A percentile compares a stretch with the other conserved stretches of the same genome.
phyloP scores from a whole-genome alignment of 2,888 invertebrate genomes.

The Amphiduros pacificus region DNA sequence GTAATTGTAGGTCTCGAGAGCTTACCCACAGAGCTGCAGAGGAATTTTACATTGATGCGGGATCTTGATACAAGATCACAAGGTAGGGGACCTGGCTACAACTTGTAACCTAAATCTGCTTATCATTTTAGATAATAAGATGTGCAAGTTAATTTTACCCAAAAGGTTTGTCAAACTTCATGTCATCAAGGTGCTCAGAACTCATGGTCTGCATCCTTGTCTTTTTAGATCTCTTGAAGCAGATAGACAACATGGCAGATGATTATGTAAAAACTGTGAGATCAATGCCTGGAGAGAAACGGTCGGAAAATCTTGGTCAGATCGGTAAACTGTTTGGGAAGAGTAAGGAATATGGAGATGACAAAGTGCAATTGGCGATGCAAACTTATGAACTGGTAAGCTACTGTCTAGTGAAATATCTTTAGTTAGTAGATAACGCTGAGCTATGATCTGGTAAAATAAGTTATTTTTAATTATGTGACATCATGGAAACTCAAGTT shows the following conservation, averaged over 20 bases:
- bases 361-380: constrained; percentile 94
- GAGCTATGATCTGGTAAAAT: too few species aligned
- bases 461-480: too few species aligned
- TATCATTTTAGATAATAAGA: too few species aligned
- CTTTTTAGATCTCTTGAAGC: constrained; percentile 69
- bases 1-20: constrained; percentile 79
- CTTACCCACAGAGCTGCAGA: constrained; percentile 88
- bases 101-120: too few species aligned
- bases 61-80: constrained; percentile 89
- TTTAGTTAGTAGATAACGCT: too few species aligned
- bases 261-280: constrained; percentile 77
- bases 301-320: constrained; percentile 79
- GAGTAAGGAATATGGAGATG: constrained; percentile 94
- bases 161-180: too few species aligned
- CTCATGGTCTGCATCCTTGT: too few species aligned
- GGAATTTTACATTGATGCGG: constrained; percentile 94
- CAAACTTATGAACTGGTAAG: constrained; percentile 90
- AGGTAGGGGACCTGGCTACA: too few species aligned
- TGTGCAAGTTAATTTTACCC: too few species aligned
- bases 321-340: constrained; percentile 85
- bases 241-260: constrained; percentile 84
- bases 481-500: too few species aligned
- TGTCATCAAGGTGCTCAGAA: too few species aligned
- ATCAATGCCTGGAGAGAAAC: constrained; percentile 74
- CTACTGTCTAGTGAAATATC: too few species aligned